phyloP scores from a whole-genome alignment of 92 coral and sea anemone species.

The Desmophyllum pertusum region DNA sequence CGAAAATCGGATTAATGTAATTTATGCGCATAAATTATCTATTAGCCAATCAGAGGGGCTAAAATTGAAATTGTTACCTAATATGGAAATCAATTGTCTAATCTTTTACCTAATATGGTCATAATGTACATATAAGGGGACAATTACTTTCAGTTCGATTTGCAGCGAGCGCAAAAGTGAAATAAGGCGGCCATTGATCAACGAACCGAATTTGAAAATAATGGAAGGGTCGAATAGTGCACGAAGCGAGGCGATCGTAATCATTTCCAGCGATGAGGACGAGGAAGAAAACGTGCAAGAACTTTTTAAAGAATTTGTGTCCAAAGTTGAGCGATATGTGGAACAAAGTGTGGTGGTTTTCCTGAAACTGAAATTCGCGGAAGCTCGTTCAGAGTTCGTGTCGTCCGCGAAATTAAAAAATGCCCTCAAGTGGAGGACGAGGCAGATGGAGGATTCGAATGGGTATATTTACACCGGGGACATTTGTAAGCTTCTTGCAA shows the following conservation, averaged over 20 bases:
- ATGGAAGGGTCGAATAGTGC: background rate
- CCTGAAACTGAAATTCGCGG: conserved; percentile 71
- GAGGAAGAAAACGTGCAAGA: conserved; percentile 66
- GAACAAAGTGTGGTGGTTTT: conserved; percentile 57
- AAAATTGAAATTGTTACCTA: background rate
- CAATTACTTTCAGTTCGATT: background rate
- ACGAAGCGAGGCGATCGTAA: conserved; percentile 34
- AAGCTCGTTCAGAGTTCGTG: conserved; percentile 71
- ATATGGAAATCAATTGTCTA: conserved; percentile 16
- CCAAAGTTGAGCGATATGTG: conserved; percentile 69
- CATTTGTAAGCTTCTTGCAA: conserved; percentile 41
- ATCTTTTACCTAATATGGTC: conserved; percentile 13
- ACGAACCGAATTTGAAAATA: background rate
- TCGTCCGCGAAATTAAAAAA: conserved; percentile 66
- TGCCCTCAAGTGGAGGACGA: conserved; percentile 68
- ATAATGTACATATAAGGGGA: conserved; percentile 11
- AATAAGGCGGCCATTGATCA: background rate
- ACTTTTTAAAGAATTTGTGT: conserved; percentile 66
- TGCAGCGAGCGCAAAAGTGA: background rate
- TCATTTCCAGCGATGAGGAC: conserved; percentile 89
- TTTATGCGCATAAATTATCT: conserved; percentile 25
- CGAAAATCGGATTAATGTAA: background rate
- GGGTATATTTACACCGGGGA: conserved; percentile 69
- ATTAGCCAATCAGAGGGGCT: background rate
- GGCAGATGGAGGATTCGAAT: conserved; percentile 53